Percentiles rank a stretch among this genome's conserved stretches.
phyloP scores from a whole-genome alignment of 2,797 vertebrate species.

The Neosalanx taihuensis region DNA sequence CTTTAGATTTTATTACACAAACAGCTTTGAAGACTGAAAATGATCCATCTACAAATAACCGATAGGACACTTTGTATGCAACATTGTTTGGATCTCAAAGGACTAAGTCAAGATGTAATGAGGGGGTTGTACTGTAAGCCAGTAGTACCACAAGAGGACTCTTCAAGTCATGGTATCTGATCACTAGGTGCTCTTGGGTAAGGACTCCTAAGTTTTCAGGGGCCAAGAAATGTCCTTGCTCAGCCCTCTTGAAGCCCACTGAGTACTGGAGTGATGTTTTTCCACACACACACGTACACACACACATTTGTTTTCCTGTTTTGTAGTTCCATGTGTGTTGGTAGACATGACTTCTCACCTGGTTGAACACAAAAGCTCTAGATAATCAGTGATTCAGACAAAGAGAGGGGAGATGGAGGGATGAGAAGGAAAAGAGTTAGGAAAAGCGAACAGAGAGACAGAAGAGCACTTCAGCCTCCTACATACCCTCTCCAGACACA shows the following conservation, averaged over 20 bases:
- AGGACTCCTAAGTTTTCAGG: slow-evolving; percentile 35
- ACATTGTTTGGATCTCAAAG: background rate
- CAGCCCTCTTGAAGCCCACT: slow-evolving; percentile 1
- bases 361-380: background rate
- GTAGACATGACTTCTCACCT: background rate
- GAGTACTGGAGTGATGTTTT: slow-evolving; percentile 7
- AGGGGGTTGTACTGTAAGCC: background rate
- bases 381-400: background rate
- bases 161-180: slow-evolving; percentile 23
- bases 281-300: background rate
- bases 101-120: slow-evolving; percentile 16
- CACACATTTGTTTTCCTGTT: slow-evolving; percentile 2
- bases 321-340: background rate
- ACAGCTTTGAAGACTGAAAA: no score
- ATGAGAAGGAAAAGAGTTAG: slow-evolving; percentile 3
- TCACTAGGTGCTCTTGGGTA: slow-evolving; percentile 17
- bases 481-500: slow-evolving; percentile 6
- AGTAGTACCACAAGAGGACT: slow-evolving; percentile 30
- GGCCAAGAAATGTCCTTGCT: slow-evolving; percentile 12
- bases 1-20: no score
- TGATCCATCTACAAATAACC: no score
- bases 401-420: background rate
- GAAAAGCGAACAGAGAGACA: background rate
- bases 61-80: no score
- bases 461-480: slow-evolving; percentile 25